Evolutionary conservation across 2,113 vertebrate species (phyloP), one percentile per base, ranked within the genome.

Genomic region (Gadus macrocephalus): DNA sequence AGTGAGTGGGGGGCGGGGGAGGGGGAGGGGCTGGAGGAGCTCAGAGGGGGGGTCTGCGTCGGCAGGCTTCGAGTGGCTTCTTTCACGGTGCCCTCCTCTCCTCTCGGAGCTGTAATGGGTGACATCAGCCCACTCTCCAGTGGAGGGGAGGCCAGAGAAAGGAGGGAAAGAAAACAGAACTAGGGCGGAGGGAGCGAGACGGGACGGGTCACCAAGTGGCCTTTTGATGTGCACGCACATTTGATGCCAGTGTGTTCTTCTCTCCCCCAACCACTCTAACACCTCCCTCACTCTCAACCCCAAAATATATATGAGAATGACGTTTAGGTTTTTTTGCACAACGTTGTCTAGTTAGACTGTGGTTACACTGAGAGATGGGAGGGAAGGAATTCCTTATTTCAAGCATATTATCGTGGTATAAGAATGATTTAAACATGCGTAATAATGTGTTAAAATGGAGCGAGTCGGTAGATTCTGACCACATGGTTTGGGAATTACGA

Each of bases 121-220:
- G 87, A 90, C 75, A 74, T 82, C 86, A 89, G 81, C 83, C 83
- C 76, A 88, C 87, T 87, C 84, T 80, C 77, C 81, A 72, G 83
- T 83, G 81, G 31, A 35, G 31, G 31, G 31, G 31, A 35, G 31
- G 31, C 85, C 81, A 63, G 71, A 79, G 81, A 68, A 72, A 80
- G 81, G 69, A 79, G 69, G 79, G 67, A 53, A 69, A n/a, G 67
- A 79, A 84, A 74, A 78, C 31, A 35, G 6, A 35, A 35, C 31
- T 35, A 35, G 1, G 27, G 12, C 12, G 8, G 79, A 85, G 81
- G 79, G 66, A 68, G 60, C 62, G 73, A 58, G 71, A 76, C 69
- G 78, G 79, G 70, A 76, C 55, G 5, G 56, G 31, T 35, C 31
- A 35, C 31, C 66, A 77, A 60, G 71, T 87, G 72, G 75, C 66